These are phyloP conservation scores for Falco peregrinus DNA, from an alignment of 2,797 vertebrate species.

Conservation along the genomic window DNA sequence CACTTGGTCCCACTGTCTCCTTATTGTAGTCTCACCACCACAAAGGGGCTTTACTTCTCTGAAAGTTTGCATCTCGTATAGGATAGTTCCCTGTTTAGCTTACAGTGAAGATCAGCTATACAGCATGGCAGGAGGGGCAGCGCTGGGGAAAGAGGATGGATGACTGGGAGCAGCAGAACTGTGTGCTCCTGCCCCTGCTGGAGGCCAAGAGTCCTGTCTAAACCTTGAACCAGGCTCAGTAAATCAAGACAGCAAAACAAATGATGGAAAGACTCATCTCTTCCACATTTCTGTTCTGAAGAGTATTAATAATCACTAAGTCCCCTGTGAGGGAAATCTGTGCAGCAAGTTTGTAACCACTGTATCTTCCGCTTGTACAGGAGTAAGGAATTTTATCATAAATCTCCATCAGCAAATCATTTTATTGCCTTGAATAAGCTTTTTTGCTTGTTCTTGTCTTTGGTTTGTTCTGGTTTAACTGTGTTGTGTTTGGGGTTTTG, in stretches of 20 bases:
- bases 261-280: background rate
- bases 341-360: background rate
- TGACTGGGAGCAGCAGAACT: background rate
- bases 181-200: background rate
- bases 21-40: background rate
- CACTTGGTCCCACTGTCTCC: rapidly evolving
- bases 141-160: too few species aligned
- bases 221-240: background rate
- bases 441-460: background rate
- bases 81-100: background rate
- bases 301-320: background rate
- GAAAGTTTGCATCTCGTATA: background rate
- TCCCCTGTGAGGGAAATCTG: background rate
- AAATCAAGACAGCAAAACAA: background rate
- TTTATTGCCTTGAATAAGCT: background rate
- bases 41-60: background rate
- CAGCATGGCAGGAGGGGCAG: too few species aligned
- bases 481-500: background rate
- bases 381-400: background rate
- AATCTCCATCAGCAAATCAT: background rate
- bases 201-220: background rate
- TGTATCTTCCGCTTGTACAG: background rate
- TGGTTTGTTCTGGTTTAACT: background rate
- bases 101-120: background rate
- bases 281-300: background rate